A percentile compares a stretch with the other conserved stretches of the same genome.
Conservation (phyloP, 2,888 invertebrate species). For the Daptonema setosum region DNA sequence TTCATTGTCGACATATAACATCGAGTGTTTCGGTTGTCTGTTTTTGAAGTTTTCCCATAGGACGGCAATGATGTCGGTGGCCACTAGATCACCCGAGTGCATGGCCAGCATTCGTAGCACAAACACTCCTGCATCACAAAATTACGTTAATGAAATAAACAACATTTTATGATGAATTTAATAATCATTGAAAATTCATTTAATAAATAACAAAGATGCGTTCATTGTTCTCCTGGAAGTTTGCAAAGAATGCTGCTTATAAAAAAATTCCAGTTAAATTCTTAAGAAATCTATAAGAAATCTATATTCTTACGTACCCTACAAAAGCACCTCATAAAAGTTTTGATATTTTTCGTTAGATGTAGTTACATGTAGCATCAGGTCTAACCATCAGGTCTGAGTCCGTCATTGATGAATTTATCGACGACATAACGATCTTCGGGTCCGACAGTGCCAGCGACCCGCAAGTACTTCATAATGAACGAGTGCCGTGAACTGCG, state of each 20-base stretch:
- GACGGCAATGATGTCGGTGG: conserved; percentile 2
- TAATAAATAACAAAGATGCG: too few relatives aligned
- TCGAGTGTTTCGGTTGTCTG: neutral
- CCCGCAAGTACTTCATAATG: conserved; percentile 1
- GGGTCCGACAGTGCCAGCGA: neutral
- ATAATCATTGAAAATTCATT: too few relatives aligned
- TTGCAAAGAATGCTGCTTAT: too few relatives aligned
- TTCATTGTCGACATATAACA: neutral
- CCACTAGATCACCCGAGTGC: conserved; percentile 5
- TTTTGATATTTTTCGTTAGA: too few relatives aligned
- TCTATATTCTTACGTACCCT: too few relatives aligned
- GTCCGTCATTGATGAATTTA: neutral
- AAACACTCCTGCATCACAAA: conserved; percentile 6
- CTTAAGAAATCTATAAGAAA: too few relatives aligned
- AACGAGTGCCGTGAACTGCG: neutral
- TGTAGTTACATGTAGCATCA: too few relatives aligned
- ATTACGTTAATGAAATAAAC: too few relatives aligned
- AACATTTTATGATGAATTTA: too few relatives aligned
- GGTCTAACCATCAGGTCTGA: neutral
- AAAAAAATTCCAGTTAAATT: too few relatives aligned
- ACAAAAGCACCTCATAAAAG: too few relatives aligned
- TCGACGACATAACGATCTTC: neutral
- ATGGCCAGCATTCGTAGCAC: conserved; percentile 4
- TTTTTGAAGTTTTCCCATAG: neutral
- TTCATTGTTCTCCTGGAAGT: too few relatives aligned